These are phyloP conservation scores for Andrena haemorrhoa DNA, from an alignment of 2,888 invertebrate species.

Conservation along the genomic window DNA sequence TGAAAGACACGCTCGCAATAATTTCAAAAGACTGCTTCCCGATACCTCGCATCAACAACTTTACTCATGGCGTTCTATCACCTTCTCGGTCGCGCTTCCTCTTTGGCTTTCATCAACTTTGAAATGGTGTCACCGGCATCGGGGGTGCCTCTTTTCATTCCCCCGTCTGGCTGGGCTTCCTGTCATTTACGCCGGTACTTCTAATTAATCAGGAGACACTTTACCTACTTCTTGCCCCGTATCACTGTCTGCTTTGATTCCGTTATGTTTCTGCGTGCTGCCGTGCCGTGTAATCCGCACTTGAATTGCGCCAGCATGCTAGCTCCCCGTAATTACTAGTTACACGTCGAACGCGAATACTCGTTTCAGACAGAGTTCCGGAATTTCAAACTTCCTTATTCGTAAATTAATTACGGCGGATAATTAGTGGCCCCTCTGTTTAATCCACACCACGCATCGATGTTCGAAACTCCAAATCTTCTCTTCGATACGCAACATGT, in stretches of 20 bases:
- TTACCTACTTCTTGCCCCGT: conserved; percentile 58
- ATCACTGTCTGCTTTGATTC: conserved; percentile 38
- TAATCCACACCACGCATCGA: neutral
- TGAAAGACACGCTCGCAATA: neutral
- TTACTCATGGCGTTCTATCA: conserved; percentile 36
- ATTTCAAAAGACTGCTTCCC: neutral
- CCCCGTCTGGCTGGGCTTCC: conserved; percentile 34
- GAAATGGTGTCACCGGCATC: conserved; percentile 51
- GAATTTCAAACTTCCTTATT: conserved; percentile 1
- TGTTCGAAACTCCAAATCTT: neutral
- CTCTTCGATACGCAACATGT: neutral
- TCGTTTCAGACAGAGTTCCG: neutral
- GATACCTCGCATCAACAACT: conserved; percentile 38
- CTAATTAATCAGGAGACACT: conserved; percentile 69
- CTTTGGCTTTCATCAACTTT: conserved; percentile 49
- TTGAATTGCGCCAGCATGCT: conserved; percentile 32
- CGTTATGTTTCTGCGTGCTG: conserved; percentile 44
- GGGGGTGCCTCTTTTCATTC: conserved; percentile 43
- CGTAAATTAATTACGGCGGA: conserved; percentile 19
- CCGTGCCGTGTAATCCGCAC: conserved; percentile 36
- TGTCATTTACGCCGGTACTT: conserved; percentile 61
- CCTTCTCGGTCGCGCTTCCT: conserved; percentile 31
- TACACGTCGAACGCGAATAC: conserved; percentile 20
- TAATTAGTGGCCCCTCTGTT: conserved; percentile 2
- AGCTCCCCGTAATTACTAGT: conserved; percentile 48